Evolutionary conservation across 2,113 vertebrate species (phyloP).

Genomic region (Myrmecobius fasciatus): DNA sequence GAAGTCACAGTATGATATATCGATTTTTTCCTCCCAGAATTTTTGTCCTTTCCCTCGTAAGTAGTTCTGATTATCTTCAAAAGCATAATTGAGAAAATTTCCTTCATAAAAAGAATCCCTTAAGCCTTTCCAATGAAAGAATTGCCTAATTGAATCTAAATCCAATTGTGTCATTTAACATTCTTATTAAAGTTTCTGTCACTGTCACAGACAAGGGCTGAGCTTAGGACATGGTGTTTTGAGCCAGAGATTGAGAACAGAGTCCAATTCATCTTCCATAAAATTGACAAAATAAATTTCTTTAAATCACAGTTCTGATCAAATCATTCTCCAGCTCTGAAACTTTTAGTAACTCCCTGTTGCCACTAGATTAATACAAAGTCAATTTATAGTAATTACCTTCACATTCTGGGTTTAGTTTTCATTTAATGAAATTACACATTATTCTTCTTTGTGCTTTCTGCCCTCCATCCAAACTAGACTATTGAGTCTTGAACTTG

Average conservation of each 20-base stretch:
- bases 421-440: background rate
- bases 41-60: background rate
- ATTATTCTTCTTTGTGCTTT: background rate
- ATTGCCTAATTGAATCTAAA: background rate
- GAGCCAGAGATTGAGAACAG: background rate
- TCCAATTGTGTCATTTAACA: background rate
- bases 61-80: background rate
- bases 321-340: background rate
- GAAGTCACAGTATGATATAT: background rate
- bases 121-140: too few species aligned
- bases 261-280: background rate
- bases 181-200: background rate
- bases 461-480: background rate
- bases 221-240: background rate
- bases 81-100: background rate
- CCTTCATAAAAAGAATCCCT: background rate
- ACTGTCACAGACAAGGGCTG: background rate
- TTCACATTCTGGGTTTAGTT: background rate
- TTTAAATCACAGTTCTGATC: background rate
- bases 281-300: background rate
- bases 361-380: background rate
- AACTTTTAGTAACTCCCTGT: background rate
- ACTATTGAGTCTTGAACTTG: background rate
- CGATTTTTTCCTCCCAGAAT: background rate
- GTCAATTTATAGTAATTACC: background rate